Percentiles rank a stretch among this genome's conserved stretches.
phyloP scores from a whole-genome alignment of 2,113 vertebrate genomes.

The Naja naja region DNA sequence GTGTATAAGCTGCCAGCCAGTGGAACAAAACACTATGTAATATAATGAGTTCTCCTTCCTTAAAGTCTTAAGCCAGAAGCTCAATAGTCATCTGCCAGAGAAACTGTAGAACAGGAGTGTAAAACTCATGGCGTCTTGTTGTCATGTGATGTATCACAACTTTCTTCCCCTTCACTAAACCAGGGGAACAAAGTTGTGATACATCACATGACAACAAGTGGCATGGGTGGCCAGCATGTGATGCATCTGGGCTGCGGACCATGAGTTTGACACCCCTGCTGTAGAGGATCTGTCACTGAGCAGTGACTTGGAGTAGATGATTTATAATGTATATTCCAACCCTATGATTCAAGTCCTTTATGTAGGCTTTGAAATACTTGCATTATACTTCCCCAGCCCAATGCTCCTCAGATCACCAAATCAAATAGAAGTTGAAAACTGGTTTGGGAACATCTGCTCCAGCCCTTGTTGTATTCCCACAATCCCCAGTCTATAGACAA shows the following conservation, averaged over 20 bases:
- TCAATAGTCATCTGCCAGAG: neutral
- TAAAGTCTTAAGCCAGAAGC: neutral
- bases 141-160: too few species aligned
- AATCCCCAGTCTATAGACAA: neutral
- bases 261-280: too few species aligned
- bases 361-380: neutral
- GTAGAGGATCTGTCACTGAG: neutral
- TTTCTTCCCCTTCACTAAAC: too few species aligned
- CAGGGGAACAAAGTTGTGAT: too few species aligned
- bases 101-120: neutral
- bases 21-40: neutral
- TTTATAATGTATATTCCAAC: neutral
- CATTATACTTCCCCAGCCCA: neutral
- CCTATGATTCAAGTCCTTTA: neutral
- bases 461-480: neutral
- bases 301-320: neutral
- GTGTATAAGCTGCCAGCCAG: neutral
- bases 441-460: neutral
- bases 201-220: too few species aligned
- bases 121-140: too few species aligned
- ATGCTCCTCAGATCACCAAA: neutral
- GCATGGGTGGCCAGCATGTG: too few species aligned
- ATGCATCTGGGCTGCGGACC: too few species aligned
- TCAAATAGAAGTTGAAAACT: neutral
- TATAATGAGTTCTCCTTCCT: neutral